Evolutionary conservation across 2,888 invertebrate species (phyloP).

Genomic region (Cataglyphis cursor): DNA sequence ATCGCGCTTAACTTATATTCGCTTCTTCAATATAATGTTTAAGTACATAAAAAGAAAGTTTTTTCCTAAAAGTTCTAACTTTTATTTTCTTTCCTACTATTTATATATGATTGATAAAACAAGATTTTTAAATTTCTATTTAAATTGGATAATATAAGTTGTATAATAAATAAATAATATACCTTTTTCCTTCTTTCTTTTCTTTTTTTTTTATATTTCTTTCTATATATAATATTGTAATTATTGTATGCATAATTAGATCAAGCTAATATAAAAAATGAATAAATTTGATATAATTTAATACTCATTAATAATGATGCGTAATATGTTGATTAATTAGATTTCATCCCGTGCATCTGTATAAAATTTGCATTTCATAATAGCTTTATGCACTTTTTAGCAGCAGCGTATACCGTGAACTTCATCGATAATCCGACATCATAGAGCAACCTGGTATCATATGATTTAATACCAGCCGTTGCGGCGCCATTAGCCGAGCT

Average conservation of each 20-base stretch:
- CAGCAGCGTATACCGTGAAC: constrained; percentile 27
- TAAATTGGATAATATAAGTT: not conserved
- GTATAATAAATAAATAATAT: not conserved
- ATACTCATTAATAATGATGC: not conserved
- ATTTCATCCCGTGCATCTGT: not conserved
- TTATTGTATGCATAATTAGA: not conserved
- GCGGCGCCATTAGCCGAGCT: constrained; percentile 46
- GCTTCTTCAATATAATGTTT: not conserved
- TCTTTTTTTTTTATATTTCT: not conserved
- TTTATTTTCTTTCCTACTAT: not conserved
- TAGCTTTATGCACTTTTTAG: constrained; percentile 43
- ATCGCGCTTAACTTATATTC: not conserved
- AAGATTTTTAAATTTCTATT: not conserved
- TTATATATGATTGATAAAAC: not conserved
- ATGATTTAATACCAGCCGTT: constrained; percentile 65
- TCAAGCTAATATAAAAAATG: not conserved
- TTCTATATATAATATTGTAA: not conserved
- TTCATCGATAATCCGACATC: constrained; percentile 55
- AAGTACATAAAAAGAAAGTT: not conserved
- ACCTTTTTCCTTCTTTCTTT: not conserved
- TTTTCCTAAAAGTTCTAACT: not conserved
- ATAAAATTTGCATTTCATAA: constrained; percentile 18
- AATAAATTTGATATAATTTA: constrained; percentile 11
- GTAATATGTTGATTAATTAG: not conserved
- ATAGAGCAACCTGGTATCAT: constrained; percentile 49